Evolutionary conservation across 2,113 vertebrate genomes (phyloP).

Genomic region (Pomatorhinus ruficollis): DNA sequence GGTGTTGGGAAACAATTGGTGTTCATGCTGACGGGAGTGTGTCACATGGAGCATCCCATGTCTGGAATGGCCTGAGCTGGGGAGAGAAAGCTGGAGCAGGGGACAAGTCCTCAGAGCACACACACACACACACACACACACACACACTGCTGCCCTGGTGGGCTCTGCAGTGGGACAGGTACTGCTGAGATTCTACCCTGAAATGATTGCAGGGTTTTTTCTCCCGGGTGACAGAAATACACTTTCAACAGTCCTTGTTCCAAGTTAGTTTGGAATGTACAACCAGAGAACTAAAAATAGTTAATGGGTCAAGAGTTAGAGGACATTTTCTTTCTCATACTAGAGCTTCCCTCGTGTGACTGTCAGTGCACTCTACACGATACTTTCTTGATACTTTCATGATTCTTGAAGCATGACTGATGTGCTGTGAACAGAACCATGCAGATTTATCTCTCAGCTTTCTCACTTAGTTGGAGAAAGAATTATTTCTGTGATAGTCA

Average conservation of each 20-base stretch:
- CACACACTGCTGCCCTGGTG: fast-evolving
- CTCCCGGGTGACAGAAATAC: not conserved
- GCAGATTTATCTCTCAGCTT: not conserved
- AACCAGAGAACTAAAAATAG: slow-evolving; percentile 22
- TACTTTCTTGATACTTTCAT: not conserved
- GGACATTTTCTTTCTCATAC: not conserved
- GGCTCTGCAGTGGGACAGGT: not conserved
- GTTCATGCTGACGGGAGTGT: not conserved
- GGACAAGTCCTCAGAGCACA: not conserved
- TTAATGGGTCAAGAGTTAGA: not conserved
- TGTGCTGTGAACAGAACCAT: not conserved
- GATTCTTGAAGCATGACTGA: not conserved
- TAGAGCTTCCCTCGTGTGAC: not conserved
- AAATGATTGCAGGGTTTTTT: not conserved
- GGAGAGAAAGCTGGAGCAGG: not conserved
- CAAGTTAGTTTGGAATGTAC: slow-evolving; percentile 4
- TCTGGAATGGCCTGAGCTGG: not conserved
- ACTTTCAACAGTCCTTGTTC: not conserved
- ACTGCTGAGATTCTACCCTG: too few relatives aligned
- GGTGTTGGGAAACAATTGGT: not conserved
- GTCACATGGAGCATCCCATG: not conserved
- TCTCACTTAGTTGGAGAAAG: not conserved
- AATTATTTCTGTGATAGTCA: not conserved
- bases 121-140: not conserved
- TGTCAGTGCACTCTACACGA: not conserved